A percentile compares a stretch with the other conserved stretches of the same genome.
Evolutionary conservation across 2,797 vertebrate species (phyloP).

Genomic region (Acrossocheilus fasciatus): DNA sequence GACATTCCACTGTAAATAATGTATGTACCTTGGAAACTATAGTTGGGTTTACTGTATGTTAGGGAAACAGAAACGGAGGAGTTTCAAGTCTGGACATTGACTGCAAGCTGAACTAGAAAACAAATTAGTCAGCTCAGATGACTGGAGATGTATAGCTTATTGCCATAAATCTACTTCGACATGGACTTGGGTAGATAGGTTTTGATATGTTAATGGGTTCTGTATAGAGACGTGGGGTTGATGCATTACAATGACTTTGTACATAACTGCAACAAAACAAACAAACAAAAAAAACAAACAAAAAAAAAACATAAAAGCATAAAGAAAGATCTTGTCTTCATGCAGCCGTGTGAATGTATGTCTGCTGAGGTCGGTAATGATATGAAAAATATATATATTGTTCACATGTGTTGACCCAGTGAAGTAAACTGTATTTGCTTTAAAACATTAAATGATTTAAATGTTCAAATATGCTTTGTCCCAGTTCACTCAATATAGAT

Average conservation of each 20-base stretch:
- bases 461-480: constrained; percentile 76
- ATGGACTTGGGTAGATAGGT: constrained; percentile 64
- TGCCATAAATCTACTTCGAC: constrained; percentile 71
- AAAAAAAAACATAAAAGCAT: constrained; percentile 49
- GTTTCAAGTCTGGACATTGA: constrained; percentile 59
- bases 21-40: constrained; percentile 78
- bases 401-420: constrained; percentile 84
- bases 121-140: constrained; percentile 63
- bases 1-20: constrained; percentile 84
- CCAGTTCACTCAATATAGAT: constrained; percentile 68
- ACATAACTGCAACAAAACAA: constrained; percentile 70
- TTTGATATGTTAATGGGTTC: constrained; percentile 71
- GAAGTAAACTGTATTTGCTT: constrained; percentile 86
- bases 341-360: constrained; percentile 82
- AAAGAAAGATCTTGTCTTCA: constrained; percentile 72
- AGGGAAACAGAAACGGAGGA: constrained; percentile 13
- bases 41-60: constrained; percentile 65
- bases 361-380: constrained; percentile 81
- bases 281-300: constrained; percentile 1
- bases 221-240: constrained; percentile 67
- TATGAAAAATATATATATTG: constrained; percentile 72
- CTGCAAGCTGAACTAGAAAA: constrained; percentile 68
- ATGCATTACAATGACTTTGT: constrained; percentile 69
- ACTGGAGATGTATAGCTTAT: constrained; percentile 69
- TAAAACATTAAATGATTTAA: constrained; percentile 83